phyloP scores from a whole-genome alignment of 2,888 invertebrate species.

The Cylloceria caligata region DNA sequence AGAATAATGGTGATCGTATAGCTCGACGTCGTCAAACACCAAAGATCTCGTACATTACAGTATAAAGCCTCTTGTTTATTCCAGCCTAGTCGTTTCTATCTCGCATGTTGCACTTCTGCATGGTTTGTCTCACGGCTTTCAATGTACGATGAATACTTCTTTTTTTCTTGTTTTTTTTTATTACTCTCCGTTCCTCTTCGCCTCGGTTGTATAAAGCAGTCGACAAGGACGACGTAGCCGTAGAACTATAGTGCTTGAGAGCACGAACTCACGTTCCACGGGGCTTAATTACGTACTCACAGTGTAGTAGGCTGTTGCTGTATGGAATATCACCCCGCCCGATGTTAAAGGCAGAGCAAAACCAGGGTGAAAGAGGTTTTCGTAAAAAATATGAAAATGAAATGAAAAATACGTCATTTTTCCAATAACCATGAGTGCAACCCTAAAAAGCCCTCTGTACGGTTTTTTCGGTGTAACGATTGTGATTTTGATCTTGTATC shows the following conservation, averaged over 20 bases:
- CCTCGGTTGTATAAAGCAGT: conserved; percentile 26
- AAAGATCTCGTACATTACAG: conserved; percentile 21
- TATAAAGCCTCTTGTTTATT: conserved; percentile 37
- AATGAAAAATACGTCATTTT: conserved; percentile 22
- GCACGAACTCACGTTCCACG: conserved; percentile 35
- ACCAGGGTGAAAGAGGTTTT: conserved; percentile 10
- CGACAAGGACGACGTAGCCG: conserved; percentile 39
- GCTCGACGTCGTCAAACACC: conserved; percentile 22
- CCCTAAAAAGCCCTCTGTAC: not conserved
- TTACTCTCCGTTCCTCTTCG: conserved; percentile 29
- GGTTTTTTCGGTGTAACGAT: conserved; percentile 7
- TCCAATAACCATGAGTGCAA: conserved; percentile 22
- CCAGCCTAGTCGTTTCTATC: not conserved
- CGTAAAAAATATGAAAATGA: conserved; percentile 19
- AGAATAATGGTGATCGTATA: conserved; percentile 19
- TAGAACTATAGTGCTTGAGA: conserved; percentile 27
- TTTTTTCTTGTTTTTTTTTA: conserved; percentile 26
- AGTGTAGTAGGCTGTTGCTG: conserved; percentile 18
- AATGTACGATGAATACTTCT: conserved; percentile 33
- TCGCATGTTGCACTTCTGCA: conserved; percentile 9
- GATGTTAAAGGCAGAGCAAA: conserved; percentile 28
- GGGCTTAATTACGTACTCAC: conserved; percentile 55
- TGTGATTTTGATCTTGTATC: not conserved
- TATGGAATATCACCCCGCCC: conserved; percentile 22
- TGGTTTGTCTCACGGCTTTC: conserved; percentile 14